These are phyloP conservation scores for Catagonus wagneri DNA, from an alignment of 2,113 vertebrate genomes.

Conservation along the genomic window DNA sequence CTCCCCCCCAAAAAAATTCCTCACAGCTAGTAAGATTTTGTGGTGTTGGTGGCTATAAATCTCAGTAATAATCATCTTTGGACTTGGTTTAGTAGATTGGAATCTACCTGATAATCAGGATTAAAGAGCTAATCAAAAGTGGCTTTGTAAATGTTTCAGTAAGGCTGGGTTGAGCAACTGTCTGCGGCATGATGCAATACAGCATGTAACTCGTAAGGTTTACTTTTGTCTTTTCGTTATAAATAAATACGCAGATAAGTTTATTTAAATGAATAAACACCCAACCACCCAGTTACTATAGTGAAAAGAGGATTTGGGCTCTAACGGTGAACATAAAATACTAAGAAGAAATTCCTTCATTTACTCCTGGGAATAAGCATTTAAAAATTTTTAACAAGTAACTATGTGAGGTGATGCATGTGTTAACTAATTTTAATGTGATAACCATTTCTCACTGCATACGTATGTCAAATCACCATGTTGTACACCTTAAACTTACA, in stretches of 20 bases:
- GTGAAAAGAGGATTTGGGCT: slow-evolving; percentile 16
- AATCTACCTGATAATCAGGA: slow-evolving; percentile 52
- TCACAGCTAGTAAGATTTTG: not conserved
- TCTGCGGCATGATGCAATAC: slow-evolving; percentile 17
- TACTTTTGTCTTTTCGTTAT: slow-evolving; percentile 49
- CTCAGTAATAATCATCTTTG: slow-evolving; percentile 56
- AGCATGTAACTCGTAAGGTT: not conserved
- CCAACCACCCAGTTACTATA: not conserved
- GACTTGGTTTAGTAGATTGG: slow-evolving; percentile 26
- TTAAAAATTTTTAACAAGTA: not conserved
- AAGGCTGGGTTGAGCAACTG: slow-evolving; percentile 31
- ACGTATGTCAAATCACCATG: not conserved
- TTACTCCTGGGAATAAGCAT: slow-evolving; percentile 35
- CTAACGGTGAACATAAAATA: slow-evolving; percentile 1
- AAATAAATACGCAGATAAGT: slow-evolving; percentile 21
- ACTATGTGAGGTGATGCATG: not conserved
- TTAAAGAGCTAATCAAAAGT: slow-evolving; percentile 70
- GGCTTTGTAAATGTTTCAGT: slow-evolving; percentile 62
- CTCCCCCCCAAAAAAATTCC: not conserved
- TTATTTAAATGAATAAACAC: slow-evolving; percentile 39
- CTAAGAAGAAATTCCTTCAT: slow-evolving; percentile 43
- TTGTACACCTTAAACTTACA: not conserved
- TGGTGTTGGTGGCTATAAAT: slow-evolving; percentile 26
- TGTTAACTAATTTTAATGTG: not conserved
- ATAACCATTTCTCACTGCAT: not conserved